Conservation (phyloP, 2,113 vertebrate genomes). For the Mixornis gularis region DNA sequence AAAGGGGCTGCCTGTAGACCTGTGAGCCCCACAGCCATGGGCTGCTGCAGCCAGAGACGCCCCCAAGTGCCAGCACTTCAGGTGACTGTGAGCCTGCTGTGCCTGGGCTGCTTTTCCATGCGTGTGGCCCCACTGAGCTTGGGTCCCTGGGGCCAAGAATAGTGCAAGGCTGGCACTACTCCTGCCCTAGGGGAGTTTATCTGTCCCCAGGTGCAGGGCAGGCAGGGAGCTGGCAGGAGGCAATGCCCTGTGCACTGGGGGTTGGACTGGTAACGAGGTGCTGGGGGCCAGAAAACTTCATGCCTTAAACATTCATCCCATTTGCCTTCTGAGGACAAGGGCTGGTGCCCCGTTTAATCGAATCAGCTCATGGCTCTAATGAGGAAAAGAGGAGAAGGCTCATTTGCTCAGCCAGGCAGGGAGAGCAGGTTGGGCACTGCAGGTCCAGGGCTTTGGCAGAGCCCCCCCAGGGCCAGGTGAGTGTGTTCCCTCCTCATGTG, state of each 20-base stretch:
- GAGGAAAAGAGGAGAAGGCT: background rate
- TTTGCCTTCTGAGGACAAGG: background rate
- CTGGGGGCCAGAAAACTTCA: background rate
- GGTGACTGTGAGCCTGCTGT: background rate
- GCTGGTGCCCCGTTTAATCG: background rate
- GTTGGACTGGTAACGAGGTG: fast-evolving
- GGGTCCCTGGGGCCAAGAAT: background rate
- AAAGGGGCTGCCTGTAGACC: background rate
- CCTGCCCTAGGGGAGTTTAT: background rate
- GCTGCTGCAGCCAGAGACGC: background rate
- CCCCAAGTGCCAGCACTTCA: background rate
- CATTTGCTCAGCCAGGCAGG: background rate
- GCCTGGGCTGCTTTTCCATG: background rate
- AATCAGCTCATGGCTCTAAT: background rate
- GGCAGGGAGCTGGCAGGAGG: background rate
- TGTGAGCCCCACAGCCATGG: background rate
- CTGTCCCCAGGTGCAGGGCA: no score
- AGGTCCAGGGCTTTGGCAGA: background rate
- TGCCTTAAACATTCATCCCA: background rate
- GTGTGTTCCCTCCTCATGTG: background rate
- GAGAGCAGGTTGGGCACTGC: background rate
- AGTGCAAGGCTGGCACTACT: background rate
- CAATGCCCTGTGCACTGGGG: background rate
- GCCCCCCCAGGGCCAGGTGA: fast-evolving
- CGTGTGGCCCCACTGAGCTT: fast-evolving